These are phyloP conservation scores for Scolopax mira DNA, from an alignment of 2,113 vertebrate genomes.

Conservation along the genomic window DNA sequence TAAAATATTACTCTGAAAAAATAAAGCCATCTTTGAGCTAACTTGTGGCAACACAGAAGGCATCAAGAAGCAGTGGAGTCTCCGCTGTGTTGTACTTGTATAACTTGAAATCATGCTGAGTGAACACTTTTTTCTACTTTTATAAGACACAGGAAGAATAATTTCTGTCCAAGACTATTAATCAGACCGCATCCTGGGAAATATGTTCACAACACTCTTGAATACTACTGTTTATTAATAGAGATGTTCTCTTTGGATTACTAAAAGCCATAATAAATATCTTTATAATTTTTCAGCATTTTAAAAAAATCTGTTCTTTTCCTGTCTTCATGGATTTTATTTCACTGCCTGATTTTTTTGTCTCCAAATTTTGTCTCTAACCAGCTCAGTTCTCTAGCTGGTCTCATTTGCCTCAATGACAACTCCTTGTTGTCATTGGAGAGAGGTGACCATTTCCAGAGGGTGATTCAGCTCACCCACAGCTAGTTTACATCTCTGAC, in stretches of 20 bases:
- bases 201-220: neutral
- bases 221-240: neutral
- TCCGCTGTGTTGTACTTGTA: neutral
- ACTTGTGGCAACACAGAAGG: neutral
- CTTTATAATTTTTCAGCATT: neutral
- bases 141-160: neutral
- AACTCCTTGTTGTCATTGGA: neutral
- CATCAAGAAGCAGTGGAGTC: neutral
- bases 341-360: neutral
- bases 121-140: neutral
- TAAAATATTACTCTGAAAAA: slow-evolving; percentile 34
- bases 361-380: neutral
- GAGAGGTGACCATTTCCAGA: neutral
- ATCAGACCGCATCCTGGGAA: neutral
- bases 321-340: neutral
- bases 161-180: slow-evolving; percentile 16
- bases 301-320: neutral
- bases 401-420: too few species aligned
- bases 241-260: neutral
- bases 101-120: slow-evolving; percentile 23
- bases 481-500: neutral
- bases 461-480: neutral
- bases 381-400: neutral
- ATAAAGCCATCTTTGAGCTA: slow-evolving; percentile 25
- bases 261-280: neutral